These are phyloP conservation scores for Amblyopsis hoosieri DNA, from an alignment of 2,797 vertebrate genomes.

Conservation along the genomic window DNA sequence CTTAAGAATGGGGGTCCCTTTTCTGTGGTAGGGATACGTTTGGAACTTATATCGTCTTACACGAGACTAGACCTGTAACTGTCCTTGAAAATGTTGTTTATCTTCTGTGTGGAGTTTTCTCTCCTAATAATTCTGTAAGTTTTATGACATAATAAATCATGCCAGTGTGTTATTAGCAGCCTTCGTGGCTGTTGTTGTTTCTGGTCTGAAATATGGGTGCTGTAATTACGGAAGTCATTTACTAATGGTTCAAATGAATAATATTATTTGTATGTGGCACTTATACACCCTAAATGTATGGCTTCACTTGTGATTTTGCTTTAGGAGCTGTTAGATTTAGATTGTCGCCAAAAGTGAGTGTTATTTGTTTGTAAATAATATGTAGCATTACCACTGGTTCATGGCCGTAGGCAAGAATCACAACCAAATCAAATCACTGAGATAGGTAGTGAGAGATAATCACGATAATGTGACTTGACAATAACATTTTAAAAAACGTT, in stretches of 20 bases:
- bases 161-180: not conserved
- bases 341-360: too few species aligned
- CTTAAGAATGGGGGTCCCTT: slow-evolving; percentile 26
- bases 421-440: too few species aligned
- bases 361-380: too few species aligned
- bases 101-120: slow-evolving; percentile 12
- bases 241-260: not conserved
- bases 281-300: not conserved
- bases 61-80: slow-evolving; percentile 19
- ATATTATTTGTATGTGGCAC: not conserved
- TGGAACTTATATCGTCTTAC: slow-evolving; percentile 55
- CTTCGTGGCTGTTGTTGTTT: slow-evolving; percentile 6
- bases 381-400: too few species aligned
- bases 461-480: too few species aligned
- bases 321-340: too few species aligned
- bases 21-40: slow-evolving; percentile 15
- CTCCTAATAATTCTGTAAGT: slow-evolving; percentile 7
- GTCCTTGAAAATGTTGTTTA: slow-evolving; percentile 39
- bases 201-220: too few species aligned
- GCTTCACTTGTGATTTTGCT: not conserved
- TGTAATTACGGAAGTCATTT: slow-evolving; percentile 4
- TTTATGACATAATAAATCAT: not conserved
- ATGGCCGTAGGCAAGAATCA: too few species aligned
- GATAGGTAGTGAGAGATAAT: too few species aligned
- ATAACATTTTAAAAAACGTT: too few species aligned